Base-by-base conservation (phyloP, 2,113 vertebrate species). In the Dasyornis broadbenti region DNA sequence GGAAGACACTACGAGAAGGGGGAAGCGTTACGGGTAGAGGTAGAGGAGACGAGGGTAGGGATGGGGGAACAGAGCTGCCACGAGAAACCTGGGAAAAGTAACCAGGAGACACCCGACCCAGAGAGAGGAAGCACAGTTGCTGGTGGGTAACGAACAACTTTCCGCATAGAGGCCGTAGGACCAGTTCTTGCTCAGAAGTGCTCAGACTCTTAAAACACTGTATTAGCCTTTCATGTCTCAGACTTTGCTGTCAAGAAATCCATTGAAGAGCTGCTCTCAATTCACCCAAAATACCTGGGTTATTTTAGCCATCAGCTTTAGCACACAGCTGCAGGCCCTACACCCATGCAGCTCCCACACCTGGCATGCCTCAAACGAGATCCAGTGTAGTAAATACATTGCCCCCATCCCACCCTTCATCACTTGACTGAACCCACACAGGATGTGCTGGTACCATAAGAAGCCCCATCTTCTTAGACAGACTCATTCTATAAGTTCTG, bases 401-500 rank as follows among this genome's bases (percentile, higher is more conserved):
- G 24, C 6, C 8, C 26, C 49, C 35, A 19, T 20, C 27, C 42
- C 44, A 19, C 2, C 1, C 27, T 18, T 10, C 9, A 4, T 40
- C 45, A 4, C 82, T 42, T 27, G 10, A 13, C 9, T 23, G 26
- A 60, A 49, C 17, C 27, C 45, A 33, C 16, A 13, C 10, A 12
- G 22, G 18, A 53, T 27, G 12, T 11, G 0, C 28, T 8, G 16
- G 31, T 37, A 33, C 26, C 37, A 5, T 0, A 1, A 44, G 27
- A 44, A 53, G 17, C 15, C 26, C 17, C 4, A 2, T 35, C 35
- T 28, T 73, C n/a, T 28, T 24, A 56, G 44, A 21, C 13, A 31
- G 39, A 33, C 7, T 21, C 24, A 10, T 21, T 23, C 4, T 20
- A 1, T 5, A 3, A 0, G 0, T 65, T 60, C 35, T 33, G 6